Evolutionary conservation across 2,113 vertebrate species (phyloP).

Genomic region (Bothrops jararaca): DNA sequence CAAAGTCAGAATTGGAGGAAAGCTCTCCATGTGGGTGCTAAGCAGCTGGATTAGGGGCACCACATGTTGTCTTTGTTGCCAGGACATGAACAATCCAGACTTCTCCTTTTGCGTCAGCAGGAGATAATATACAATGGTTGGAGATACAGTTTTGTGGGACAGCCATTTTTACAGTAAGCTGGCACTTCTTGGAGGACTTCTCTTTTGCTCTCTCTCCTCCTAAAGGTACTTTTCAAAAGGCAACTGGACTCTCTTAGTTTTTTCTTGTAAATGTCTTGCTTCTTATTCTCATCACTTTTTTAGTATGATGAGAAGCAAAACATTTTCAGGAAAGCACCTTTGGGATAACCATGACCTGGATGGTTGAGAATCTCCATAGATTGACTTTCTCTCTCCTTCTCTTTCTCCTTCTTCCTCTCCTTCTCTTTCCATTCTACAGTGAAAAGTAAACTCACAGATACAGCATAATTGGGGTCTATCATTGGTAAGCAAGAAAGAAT

Average conservation of each 20-base stretch:
- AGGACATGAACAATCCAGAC: background rate
- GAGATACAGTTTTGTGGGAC: background rate
- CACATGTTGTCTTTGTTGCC: background rate
- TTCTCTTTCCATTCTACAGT: background rate
- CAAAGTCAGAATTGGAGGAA: background rate
- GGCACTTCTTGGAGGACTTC: background rate
- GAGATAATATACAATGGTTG: background rate
- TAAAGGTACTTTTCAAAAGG: too few species aligned
- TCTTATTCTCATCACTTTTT: too few species aligned
- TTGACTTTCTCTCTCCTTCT: too few species aligned
- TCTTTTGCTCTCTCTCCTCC: background rate
- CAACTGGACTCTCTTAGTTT: too few species aligned
- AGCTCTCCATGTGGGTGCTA: background rate
- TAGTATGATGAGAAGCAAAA: too few species aligned
- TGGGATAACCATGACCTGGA: too few species aligned
- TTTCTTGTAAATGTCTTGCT: too few species aligned
- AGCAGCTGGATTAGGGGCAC: background rate
- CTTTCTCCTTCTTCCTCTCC: too few species aligned
- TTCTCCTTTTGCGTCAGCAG: background rate
- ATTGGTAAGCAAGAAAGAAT: background rate
- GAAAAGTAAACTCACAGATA: background rate
- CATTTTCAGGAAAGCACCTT: too few species aligned
- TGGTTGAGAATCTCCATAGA: too few species aligned
- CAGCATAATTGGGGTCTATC: background rate
- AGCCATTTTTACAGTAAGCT: background rate